Evolutionary conservation across 2,797 vertebrate species (phyloP), one percentile per base, ranked within the genome.

Genomic region (Eutrigla gurnardus): DNA sequence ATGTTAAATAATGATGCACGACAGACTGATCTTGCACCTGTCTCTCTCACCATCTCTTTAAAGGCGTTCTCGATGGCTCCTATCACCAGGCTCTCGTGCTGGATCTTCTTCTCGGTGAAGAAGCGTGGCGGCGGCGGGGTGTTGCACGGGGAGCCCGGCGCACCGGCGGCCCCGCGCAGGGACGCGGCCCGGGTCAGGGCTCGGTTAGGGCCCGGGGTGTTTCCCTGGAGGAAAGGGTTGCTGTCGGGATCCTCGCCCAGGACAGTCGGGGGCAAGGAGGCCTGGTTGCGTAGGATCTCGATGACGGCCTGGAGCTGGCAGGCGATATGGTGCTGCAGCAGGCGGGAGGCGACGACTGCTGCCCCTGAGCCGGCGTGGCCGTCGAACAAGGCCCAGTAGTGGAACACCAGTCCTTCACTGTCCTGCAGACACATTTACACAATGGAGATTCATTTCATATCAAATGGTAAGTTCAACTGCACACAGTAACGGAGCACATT

Each of bases 381-480:
- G 11, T 99, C 98, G 17, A 99, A 99, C 83, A 99, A 88, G 11
- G 96, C 97, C 98, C 98, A 99, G 93, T 99, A 99, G 90, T 97
- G 96, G 81, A 98, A 96, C 37, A 93, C 86, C 33, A 98, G 92
- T 0, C 96, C 97, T 32, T 98, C 97, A 0, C 85, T 81, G 11
- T 99, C 97, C 97, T 97, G 86, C 33, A 80, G 52, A 85, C 5
- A 75, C 39, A 71, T 0, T 36, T 4, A 25, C n/a, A 65, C 3
- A 14, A 67, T 35, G 3, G 14, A n/a, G 0, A 4, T 12, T 36
- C 6, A 42, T 40, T 37, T 58, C 12, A 50, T 33, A 32, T n/a
- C 18, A 14, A 40, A 17, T 0, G 25, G n/a, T 4, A 6, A 17
- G 45, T 47, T 17, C 14, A 58, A 54, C 33, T 36, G n/a, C n/a